Percentiles rank a stretch among this genome's conserved stretches.
Evolutionary conservation across 2,888 invertebrate genomes (phyloP).

Genomic region (Hypomecis atomaria): DNA sequence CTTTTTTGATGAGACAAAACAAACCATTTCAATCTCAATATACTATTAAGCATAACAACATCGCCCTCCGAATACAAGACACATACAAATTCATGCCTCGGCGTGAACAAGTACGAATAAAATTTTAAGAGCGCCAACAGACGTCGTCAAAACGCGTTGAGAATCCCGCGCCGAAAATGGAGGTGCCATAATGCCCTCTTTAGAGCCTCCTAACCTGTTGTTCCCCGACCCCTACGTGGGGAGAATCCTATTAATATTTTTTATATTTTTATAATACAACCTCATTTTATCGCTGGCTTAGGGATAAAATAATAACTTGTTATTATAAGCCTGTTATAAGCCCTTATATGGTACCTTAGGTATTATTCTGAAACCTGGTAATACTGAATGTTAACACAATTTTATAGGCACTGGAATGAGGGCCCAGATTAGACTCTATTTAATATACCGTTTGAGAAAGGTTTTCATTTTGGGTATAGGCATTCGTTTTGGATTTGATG

Average conservation of each 20-base stretch:
- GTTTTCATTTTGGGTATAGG: constrained; percentile 3
- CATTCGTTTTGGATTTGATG: not conserved
- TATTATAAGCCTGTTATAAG: constrained; percentile 16
- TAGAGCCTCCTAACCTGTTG: constrained; percentile 32
- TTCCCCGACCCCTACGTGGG: constrained; percentile 21
- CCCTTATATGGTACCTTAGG: constrained; percentile 12
- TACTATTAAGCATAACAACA: constrained; percentile 4
- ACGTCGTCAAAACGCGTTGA: constrained; percentile 17
- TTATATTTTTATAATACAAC: constrained; percentile 26
- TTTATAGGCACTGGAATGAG: constrained; percentile 1
- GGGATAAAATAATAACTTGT: constrained; percentile 21
- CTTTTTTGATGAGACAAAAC: no score
- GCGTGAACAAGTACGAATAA: constrained; percentile 21
- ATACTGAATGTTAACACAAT: constrained; percentile 5
- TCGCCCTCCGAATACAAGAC: constrained; percentile 9
- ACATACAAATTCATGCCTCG: constrained; percentile 25
- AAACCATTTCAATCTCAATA: no score
- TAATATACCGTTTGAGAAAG: not conserved
- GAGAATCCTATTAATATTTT: constrained; percentile 31
- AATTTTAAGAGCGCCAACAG: constrained; percentile 29
- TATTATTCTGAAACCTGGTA: constrained; percentile 3
- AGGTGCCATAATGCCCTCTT: constrained; percentile 23
- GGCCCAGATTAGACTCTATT: not conserved
- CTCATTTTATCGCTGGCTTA: constrained; percentile 14
- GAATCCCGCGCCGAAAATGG: constrained; percentile 19